These are phyloP conservation scores for Spinus olivaceus DNA, from an alignment of 2,797 vertebrate genomes.

Conservation along the genomic window DNA sequence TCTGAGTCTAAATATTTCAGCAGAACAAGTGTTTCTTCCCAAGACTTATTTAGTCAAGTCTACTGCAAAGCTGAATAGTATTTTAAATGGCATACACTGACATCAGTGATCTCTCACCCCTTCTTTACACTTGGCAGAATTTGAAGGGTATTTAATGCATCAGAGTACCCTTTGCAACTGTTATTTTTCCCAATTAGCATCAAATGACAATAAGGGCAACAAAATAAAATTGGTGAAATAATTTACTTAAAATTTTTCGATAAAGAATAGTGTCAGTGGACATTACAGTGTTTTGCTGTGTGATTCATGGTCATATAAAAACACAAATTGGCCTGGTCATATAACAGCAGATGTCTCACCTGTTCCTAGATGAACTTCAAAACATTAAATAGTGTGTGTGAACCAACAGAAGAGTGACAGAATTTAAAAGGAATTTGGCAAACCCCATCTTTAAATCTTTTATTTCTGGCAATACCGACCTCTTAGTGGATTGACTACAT, in stretches of 20 bases:
- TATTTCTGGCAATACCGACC: neutral
- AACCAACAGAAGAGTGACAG: neutral
- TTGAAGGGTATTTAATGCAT: neutral
- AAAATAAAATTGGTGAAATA: neutral
- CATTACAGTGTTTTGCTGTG: neutral
- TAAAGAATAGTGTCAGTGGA: neutral
- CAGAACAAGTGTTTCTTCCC: neutral
- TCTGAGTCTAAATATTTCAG: neutral
- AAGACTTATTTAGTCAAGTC: neutral
- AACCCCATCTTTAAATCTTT: neutral
- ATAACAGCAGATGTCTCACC: neutral
- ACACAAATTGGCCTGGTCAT: neutral
- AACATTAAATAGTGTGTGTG: neutral
- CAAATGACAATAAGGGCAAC: neutral
- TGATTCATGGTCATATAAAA: neutral
- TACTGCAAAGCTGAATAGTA: neutral
- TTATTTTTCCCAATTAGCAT: neutral
- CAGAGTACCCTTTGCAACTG: neutral
- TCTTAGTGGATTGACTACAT: neutral
- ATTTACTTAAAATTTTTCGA: neutral
- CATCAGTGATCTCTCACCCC: neutral
- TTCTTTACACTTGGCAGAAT: neutral
- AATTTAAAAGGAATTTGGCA: neutral
- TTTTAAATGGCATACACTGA: neutral
- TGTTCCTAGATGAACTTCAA: neutral